Evolutionary conservation across 2,888 invertebrate genomes (phyloP), one percentile per base, ranked within the genome.

Genomic region (Gryllus longicercus): DNA sequence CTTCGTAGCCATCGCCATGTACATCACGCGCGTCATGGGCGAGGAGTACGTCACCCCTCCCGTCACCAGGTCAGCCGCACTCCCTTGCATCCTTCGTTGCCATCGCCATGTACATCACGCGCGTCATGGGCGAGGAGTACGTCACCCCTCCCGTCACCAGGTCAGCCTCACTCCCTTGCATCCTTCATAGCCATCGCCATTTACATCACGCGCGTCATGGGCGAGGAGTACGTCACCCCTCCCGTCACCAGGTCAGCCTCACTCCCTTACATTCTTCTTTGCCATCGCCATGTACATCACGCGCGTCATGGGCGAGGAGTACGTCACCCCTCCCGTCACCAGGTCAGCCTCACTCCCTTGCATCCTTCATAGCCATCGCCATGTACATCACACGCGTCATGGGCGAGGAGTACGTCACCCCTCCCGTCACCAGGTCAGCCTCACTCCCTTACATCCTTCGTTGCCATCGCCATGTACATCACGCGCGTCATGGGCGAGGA

Each of bases 1-100:
- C n/a, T n/a, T n/a, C n/a, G n/a, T n/a, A n/a, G 94, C 94, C n/a
- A 91, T 97, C 83, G 93, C 93, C 51, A 92, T 94, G 86, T 97
- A 93, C 86, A 95, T 97, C 84, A 92, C 92, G 8, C 89, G 90
- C 83, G 91, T 91, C 11, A 95, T 97, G 94, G 96, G 96, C 76
- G 95, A 95, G 87, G 92, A 94, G 86, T 97, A 92, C 85, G 94
- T 97, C 81, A 96, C 95, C 79, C 96, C 97, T 23, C 96, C 97
- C 0, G 93, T 94, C 79, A 91, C 94, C 83, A 90, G 90, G 90
- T 90, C 82, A n/a, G n/a, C n/a, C n/a, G n/a, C n/a, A n/a, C n/a
- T n/a, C n/a, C n/a, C n/a, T n/a, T n/a, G n/a, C n/a, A n/a, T n/a
- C n/a, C n/a, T n/a, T n/a, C n/a, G n/a, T n/a, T n/a, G 94, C 94